Evolutionary conservation across 2,888 invertebrate genomes (phyloP).

Genomic region (Andrena camellia): DNA sequence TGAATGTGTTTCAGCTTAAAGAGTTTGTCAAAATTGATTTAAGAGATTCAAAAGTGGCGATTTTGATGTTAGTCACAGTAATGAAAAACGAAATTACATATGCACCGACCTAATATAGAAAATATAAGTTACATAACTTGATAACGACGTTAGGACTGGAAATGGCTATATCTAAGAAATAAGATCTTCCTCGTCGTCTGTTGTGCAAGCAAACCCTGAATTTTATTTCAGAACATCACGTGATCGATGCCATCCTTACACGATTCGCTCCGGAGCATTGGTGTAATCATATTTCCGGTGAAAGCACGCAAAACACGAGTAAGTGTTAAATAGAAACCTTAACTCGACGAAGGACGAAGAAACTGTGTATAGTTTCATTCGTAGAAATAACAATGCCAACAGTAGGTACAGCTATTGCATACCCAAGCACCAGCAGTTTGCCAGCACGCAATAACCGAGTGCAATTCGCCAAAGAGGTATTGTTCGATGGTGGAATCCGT

Average conservation of each 20-base stretch:
- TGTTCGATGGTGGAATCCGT: constrained; percentile 77
- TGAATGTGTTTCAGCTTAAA: no score
- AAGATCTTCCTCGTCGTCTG: background rate
- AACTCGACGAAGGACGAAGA: constrained; percentile 45
- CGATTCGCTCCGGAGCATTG: background rate
- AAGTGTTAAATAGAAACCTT: constrained; percentile 47
- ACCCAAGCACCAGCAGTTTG: constrained; percentile 75
- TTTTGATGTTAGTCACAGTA: no score
- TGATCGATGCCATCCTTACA: background rate
- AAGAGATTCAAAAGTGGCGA: no score
- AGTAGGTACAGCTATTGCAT: constrained; percentile 74
- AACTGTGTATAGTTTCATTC: constrained; percentile 45
- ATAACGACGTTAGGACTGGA: background rate
- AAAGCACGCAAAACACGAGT: constrained; percentile 22
- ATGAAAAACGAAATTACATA: no score
- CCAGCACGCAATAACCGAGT: constrained; percentile 69
- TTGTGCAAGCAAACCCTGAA: background rate
- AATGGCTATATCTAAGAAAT: background rate
- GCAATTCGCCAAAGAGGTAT: constrained; percentile 79
- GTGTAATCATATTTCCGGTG: background rate
- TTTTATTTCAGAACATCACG: background rate
- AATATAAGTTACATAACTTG: no score
- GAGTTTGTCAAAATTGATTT: no score
- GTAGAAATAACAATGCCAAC: constrained; percentile 66
- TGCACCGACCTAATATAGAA: no score